Percentiles rank a stretch among this genome's conserved stretches.
These are phyloP conservation scores for Tachypleus tridentatus DNA, from an alignment of 1,140 invertebrate genomes.

Conservation along the genomic window DNA sequence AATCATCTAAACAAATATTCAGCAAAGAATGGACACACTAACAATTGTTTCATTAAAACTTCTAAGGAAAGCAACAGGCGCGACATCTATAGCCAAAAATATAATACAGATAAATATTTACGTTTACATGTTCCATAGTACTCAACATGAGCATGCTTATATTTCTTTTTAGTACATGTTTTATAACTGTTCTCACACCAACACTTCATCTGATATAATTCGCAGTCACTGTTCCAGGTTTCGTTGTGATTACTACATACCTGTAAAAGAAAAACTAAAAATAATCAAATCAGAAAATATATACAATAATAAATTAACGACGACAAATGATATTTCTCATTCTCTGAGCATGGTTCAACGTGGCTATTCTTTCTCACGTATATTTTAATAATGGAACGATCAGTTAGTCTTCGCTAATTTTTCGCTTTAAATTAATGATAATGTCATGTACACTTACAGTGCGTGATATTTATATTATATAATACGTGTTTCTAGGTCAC, in stretches of 20 bases:
- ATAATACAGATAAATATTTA: background rate
- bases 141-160: constrained; percentile 80
- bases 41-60: too few relatives aligned
- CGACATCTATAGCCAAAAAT: too few relatives aligned
- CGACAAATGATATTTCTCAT: too few relatives aligned
- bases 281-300: background rate
- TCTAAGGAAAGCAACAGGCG: too few relatives aligned
- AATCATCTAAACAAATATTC: too few relatives aligned
- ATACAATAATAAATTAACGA: background rate
- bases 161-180: constrained; percentile 30
- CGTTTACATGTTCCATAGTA: constrained; percentile 52
- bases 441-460: too few relatives aligned
- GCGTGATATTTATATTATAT: too few relatives aligned
- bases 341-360: background rate
- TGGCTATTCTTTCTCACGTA: background rate
- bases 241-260: constrained; percentile 90
- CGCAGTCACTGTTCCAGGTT: constrained; percentile 87
- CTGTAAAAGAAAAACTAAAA: constrained; percentile 20
- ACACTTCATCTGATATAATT: constrained; percentile 79
- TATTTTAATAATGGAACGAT: background rate
- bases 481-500: too few relatives aligned
- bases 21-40: too few relatives aligned
- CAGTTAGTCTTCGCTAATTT: background rate
- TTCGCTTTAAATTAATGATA: background rate
- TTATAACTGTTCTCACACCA: constrained; percentile 58